Conservation (phyloP, 1,140 invertebrate species). For the Dryas iulia region DNA sequence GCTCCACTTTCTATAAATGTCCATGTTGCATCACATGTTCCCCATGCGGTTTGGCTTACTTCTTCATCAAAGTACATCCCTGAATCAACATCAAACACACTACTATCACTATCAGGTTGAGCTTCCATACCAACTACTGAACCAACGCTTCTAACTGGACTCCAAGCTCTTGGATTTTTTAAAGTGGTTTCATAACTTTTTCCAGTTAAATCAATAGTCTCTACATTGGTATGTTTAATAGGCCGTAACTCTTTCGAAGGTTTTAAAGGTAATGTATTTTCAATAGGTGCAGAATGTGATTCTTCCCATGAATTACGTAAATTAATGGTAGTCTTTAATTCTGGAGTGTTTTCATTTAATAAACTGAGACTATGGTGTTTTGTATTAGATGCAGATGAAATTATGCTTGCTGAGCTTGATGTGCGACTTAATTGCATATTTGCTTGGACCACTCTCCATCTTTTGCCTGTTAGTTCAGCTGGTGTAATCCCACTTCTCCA, state of each 20-base stretch:
- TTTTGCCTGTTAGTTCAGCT: conserved; percentile 91
- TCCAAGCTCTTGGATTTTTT: conserved; percentile 90
- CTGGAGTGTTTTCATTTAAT: conserved; percentile 63
- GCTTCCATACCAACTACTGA: conserved; percentile 89
- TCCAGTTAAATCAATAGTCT: conserved; percentile 82
- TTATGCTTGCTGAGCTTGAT: conserved; percentile 84
- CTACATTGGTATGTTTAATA: conserved; percentile 63
- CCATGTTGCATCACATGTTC: conserved; percentile 89
- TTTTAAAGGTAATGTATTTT: conserved; percentile 75
- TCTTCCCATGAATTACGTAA: conserved; percentile 77
- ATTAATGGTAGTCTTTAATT: conserved; percentile 66
- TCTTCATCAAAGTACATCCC: conserved; percentile 89
- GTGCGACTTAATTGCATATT: conserved; percentile 89
- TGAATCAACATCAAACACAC: conserved; percentile 88
- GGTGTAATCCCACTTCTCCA: conserved; percentile 88
- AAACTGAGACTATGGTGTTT: conserved; percentile 75
- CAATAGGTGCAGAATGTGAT: conserved; percentile 77
- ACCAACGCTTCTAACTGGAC: conserved; percentile 89
- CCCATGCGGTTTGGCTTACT: conserved; percentile 85
- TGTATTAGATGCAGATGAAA: conserved; percentile 68
- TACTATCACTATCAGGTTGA: conserved; percentile 89
- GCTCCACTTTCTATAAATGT: conserved; percentile 90
- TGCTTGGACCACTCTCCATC: conserved; percentile 89
- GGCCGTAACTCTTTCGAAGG: conserved; percentile 60
- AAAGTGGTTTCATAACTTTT: conserved; percentile 83